Percentiles rank a stretch among this genome's conserved stretches.
Evolutionary conservation across 2,888 invertebrate species (phyloP).

Genomic region (Poecilus cupreus): DNA sequence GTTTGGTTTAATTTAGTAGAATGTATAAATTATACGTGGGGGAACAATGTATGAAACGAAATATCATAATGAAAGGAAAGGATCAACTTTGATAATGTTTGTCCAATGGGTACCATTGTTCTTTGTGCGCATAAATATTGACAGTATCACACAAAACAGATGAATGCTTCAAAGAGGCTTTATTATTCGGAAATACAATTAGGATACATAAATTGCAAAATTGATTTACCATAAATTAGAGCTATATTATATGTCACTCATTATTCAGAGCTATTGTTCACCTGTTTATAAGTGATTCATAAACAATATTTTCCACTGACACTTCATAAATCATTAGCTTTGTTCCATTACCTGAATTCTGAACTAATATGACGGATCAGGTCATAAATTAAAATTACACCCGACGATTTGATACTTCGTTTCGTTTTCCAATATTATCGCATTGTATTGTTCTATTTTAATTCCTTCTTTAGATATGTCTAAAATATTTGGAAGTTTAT

Average conservation of each 20-base stretch:
- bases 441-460: too few species aligned
- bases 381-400: conserved; percentile 18
- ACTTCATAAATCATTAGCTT: conserved; percentile 13
- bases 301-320: conserved; percentile 16
- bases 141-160: neutral
- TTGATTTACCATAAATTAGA: neutral
- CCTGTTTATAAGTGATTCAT: conserved; percentile 8
- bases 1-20: too few species aligned
- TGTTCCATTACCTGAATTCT: neutral
- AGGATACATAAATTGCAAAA: neutral
- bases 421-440: neutral
- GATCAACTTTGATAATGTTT: neutral
- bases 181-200: neutral
- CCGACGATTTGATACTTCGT: conserved; percentile 11
- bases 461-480: too few species aligned
- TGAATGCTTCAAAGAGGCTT: neutral
- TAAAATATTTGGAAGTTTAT: too few species aligned
- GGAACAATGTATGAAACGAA: too few species aligned
- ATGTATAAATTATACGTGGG: too few species aligned
- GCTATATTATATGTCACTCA: neutral
- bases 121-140: neutral
- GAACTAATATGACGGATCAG: neutral
- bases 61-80: too few species aligned
- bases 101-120: too few species aligned
- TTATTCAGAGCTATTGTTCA: neutral